Conservation (phyloP, 1,140 invertebrate genomes). For the Adoxophyes honmai region DNA sequence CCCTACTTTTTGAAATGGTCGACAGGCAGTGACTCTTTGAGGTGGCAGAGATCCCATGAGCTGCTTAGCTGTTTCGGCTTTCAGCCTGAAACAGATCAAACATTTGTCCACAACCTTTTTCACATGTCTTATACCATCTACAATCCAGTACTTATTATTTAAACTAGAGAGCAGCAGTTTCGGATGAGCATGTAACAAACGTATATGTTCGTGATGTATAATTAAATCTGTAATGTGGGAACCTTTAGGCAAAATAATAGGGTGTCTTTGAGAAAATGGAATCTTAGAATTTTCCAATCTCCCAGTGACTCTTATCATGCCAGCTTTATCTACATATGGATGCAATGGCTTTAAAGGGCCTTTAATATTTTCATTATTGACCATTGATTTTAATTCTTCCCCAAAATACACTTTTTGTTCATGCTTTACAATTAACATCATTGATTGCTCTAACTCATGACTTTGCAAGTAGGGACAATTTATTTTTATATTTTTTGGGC, state of each 20-base stretch:
- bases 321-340: too few species aligned
- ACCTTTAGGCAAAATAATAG: not conserved
- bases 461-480: not conserved
- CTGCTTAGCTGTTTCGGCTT: not conserved
- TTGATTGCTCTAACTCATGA: not conserved
- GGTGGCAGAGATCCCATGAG: not conserved
- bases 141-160: not conserved
- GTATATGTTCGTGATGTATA: too few species aligned
- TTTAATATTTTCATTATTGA: constrained; percentile 5
- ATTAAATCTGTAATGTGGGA: too few species aligned
- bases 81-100: not conserved
- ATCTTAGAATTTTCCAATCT: too few species aligned
- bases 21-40: not conserved
- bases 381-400: constrained; percentile 1
- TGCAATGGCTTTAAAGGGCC: not conserved
- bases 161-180: not conserved
- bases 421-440: not conserved
- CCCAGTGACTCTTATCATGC: too few species aligned
- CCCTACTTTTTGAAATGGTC: not conserved
- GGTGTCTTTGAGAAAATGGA: not conserved
- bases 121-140: not conserved
- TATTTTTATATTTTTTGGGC: not conserved
- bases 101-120: not conserved
- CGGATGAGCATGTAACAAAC: not conserved
- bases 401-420: not conserved